Base-by-base conservation (phyloP, 2,113 vertebrate genomes). In the Centropristis striata region DNA sequence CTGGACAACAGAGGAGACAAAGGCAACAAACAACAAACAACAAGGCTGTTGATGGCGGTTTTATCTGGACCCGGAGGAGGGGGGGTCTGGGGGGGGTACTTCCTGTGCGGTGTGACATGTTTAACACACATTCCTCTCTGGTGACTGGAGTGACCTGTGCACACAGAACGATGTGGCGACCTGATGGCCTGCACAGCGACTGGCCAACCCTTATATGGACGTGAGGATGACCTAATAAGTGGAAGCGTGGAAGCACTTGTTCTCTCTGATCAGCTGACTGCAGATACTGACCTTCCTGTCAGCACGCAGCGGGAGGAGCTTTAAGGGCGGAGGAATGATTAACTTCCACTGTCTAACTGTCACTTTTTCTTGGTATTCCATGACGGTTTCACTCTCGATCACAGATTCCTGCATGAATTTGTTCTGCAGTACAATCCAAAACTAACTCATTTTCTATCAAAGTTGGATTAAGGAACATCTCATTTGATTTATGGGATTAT, bases 61-160 rank as follows among this genome's bases (percentile, higher is more conserved):
- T 95, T 95, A 95, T 92, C 81, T 91, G 80, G 16, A 84, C 80
- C 84, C 81, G 77, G 54, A 85, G 86, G 86, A 90, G 75, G 70
- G 86, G 86, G 91, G 75, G 71, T 65, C 2, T 2, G 13, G 86
- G 86, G 91, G 75, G 68, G 65, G 93, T 69, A 93, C 93, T 96
- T 97, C 95, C 96, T 96, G 93, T 92, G 92, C 86, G 93, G 92
- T 81, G 93, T 91, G 93, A 95, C 85, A 93, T 89, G 92, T 91
- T 90, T 27, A 76, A 90, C 94, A 88, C 94, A 94, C 94, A 94
- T 95, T 94, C 91, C 85, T 86, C 78, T 79, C 23, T 51, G 39
- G 53, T 92, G 92, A 94, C 92, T 90, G 37, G 20, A 28, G 16
- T 86, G 91, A 87, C 86, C 84, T 86, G 85, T 66, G 63, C 16